Percentiles rank a stretch among this genome's conserved stretches.
phyloP scores from a whole-genome alignment of 1,140 invertebrate species.

The Phymastichus coffea region DNA sequence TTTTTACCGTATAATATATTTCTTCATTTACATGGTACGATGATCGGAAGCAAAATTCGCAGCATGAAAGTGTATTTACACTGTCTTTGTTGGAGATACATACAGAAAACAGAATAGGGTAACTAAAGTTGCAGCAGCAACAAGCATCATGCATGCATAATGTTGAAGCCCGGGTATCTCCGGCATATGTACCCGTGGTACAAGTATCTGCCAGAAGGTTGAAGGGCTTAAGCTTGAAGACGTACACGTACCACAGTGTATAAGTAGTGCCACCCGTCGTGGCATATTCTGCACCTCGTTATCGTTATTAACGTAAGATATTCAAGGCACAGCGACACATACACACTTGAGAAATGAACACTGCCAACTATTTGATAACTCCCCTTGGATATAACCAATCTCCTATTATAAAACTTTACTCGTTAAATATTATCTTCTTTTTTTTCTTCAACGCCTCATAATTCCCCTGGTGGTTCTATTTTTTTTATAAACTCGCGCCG shows the following conservation, averaged over 20 bases:
- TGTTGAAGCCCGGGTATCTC: conserved; percentile 2
- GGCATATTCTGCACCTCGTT: background rate
- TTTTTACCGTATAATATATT: too few species aligned
- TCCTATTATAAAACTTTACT: conserved; percentile 34
- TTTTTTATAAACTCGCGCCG: conserved; percentile 8
- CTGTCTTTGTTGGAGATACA: too few species aligned
- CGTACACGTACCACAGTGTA: conserved; percentile 13
- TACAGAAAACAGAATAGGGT: too few species aligned
- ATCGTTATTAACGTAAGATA: conserved; percentile 13
- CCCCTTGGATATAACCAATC: too few species aligned
- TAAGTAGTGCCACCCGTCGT: background rate
- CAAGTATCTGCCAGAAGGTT: conserved; percentile 5
- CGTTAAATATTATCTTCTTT: conserved; percentile 25
- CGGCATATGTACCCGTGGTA: too few species aligned
- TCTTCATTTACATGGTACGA: too few species aligned
- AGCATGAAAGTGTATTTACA: too few species aligned
- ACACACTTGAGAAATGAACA: conserved; percentile 30
- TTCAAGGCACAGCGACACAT: conserved; percentile 24
- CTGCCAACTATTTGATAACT: conserved; percentile 19
- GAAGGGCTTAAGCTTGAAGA: conserved; percentile 21
- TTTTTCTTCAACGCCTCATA: conserved; percentile 9
- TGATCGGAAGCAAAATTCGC: too few species aligned
- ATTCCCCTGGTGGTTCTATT: conserved; percentile 16
- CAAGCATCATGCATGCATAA: too few species aligned
- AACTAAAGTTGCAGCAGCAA: too few species aligned